Conservation (phyloP, 2,113 vertebrate genomes). For the Varanus salvator region DNA sequence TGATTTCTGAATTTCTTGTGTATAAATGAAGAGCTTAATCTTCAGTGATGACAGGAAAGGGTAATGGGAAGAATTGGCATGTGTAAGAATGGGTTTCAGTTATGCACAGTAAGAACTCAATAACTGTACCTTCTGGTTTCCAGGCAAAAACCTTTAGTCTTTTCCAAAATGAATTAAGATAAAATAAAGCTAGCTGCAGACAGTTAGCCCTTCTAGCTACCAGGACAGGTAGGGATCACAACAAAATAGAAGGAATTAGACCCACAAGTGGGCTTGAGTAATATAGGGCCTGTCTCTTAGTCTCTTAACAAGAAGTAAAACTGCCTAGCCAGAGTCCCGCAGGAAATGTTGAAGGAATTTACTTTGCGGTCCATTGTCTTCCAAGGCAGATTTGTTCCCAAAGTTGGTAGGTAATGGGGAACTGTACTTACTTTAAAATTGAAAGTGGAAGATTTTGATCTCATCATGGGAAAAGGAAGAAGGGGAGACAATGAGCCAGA, state of each 20-base stretch:
- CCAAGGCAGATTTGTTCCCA: neutral
- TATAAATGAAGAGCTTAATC: constrained; percentile 32
- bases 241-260: neutral
- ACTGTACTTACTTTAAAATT: neutral
- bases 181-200: neutral
- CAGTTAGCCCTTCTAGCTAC: neutral
- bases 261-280: neutral
- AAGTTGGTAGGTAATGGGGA: neutral
- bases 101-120: neutral
- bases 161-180: neutral
- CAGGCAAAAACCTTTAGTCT: neutral
- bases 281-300: neutral
- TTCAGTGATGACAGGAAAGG: constrained; percentile 4
- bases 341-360: neutral
- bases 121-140: neutral
- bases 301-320: neutral
- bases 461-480: neutral
- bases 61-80: neutral
- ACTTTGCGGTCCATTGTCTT: neutral
- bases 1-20: constrained; percentile 40
- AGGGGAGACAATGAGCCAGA: neutral
- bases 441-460: neutral
- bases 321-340: neutral
- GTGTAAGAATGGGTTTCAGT: neutral
- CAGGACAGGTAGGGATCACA: neutral